These are phyloP conservation scores for Brachionus rotundiformis DNA, from an alignment of 1,140 invertebrate genomes.

Conservation along the genomic window DNA sequence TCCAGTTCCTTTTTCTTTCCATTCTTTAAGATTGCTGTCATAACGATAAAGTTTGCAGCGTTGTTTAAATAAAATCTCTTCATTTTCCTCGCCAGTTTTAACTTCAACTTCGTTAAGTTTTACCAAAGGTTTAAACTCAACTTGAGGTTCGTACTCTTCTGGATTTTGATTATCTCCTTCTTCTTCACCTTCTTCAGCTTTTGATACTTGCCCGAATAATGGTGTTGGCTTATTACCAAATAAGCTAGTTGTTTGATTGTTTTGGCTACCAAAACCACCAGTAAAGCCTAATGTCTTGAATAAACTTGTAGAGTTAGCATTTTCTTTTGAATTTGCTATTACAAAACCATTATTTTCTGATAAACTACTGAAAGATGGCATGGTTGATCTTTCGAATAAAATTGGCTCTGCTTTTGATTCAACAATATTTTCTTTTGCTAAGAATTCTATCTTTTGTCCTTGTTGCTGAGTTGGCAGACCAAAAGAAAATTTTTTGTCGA, in stretches of 20 bases:
- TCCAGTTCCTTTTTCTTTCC: constrained; percentile 66
- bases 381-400: not conserved
- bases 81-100: constrained; percentile 80
- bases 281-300: constrained; percentile 6
- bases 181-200: constrained; percentile 5
- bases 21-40: constrained; percentile 55
- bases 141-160: constrained; percentile 50
- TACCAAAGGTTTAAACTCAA: constrained; percentile 49
- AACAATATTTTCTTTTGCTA: too few relatives aligned
- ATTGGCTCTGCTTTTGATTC: not conserved
- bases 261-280: not conserved
- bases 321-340: not conserved
- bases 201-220: not conserved
- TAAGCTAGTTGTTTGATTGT: not conserved
- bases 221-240: not conserved
- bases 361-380: not conserved
- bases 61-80: constrained; percentile 69
- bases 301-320: not conserved
- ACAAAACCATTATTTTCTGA: not conserved
- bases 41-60: constrained; percentile 58
- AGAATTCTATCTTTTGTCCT: not conserved
- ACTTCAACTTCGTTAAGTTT: constrained; percentile 63
- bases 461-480: not conserved
- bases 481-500: not conserved
- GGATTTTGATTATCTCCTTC: constrained; percentile 42